Base-by-base conservation (phyloP, 2,888 invertebrate genomes). In the Aleiodes testaceus region DNA sequence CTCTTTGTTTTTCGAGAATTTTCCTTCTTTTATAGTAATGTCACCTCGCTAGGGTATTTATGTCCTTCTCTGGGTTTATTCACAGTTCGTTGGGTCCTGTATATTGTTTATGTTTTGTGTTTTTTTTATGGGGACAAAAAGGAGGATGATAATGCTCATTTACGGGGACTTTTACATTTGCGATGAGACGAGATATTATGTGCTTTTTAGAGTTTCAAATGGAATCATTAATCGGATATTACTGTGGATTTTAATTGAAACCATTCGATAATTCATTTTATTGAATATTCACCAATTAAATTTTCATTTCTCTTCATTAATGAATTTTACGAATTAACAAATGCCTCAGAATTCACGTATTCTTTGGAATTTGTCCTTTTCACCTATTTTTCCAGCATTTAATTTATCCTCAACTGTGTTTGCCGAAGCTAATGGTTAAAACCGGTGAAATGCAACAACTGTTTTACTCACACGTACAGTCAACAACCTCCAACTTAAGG, bases 21-120 rank as follows among this genome's bases (percentile, higher is more conserved):
- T 50, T 20, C 50, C 5, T 16, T 18, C 42, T 18, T 59, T 59
- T 59, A 59, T 36, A 36, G 16, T 42, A 7, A 16, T 67, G 45
- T 68, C 68, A 68, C 68, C 49, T 68, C 16, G 11, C 12, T 11
- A 52, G 12, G 52, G 36, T 70, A 64, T 70, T 65, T 64, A 70
- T 44, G 30, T 30, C 53, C 30, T 61, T 49, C 49, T 61, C 16
- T 12, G 36, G 42, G 59, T 42, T 59, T 36, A 42, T 59, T 14
- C 36, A 42, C 59, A 42, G 42, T 18, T 59, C 42, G 30, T 16
- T n/a, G 9, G 16, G 36, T 9, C 16, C 14, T 50, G 16, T 36
- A 36, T 36, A 36, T 36, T 36, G 59, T 42, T 36, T 59, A 16
- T 36, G 16, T 14, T 36, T 42, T 14, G 7, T 9, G 16, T 11